Base-by-base conservation (phyloP, 2,888 invertebrate species). In the Xanthia icteritia region DNA sequence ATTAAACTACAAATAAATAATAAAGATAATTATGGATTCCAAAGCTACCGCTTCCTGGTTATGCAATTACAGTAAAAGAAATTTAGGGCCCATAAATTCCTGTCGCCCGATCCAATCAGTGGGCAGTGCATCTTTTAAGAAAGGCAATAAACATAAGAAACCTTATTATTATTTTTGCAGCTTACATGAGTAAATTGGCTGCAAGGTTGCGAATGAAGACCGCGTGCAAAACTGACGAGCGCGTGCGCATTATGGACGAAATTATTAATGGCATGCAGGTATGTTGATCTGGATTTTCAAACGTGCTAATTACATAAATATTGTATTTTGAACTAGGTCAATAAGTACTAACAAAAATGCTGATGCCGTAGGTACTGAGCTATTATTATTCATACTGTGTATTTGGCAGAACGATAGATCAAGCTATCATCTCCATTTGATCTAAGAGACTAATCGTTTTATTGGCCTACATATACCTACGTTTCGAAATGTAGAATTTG, bases 191-290 rank as follows among this genome's bases (percentile, higher is more conserved):
- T 86, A 97, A 97, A 94, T 92, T 97, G 88, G 97, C 97, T 2
- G 97, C 97, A 68, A 96, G 94, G 77, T 97, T 97, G 88, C 97
- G 99, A 83, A 97, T 97, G 92, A 97, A 97, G 90, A 99, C 99
- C 0, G 99, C 99, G 0, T 95, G 97, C 82, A 97, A 98, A 92
- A 99, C 99, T 0, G 99, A 99, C 94, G 98, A 98, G 89, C 97
- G 99, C 83, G 98, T 99, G 63, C 97, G 99, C 73, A 97, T 99
- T 69, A 99, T 99, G 99, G 99, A 98, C 92, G 99, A 99, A 97
- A 98, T 99, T 88, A 98, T 99, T 83, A 97, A 97, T 77, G 99
- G 99, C 68, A 99, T 99, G 95, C 98, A 99, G 96, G 99, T 98
- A 82, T 97, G 98, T 98, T 67, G 58, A 73, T 70, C 77, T 80